Evolutionary conservation across 1,140 invertebrate species (phyloP).

Genomic region (Thereuonema tuberculata): DNA sequence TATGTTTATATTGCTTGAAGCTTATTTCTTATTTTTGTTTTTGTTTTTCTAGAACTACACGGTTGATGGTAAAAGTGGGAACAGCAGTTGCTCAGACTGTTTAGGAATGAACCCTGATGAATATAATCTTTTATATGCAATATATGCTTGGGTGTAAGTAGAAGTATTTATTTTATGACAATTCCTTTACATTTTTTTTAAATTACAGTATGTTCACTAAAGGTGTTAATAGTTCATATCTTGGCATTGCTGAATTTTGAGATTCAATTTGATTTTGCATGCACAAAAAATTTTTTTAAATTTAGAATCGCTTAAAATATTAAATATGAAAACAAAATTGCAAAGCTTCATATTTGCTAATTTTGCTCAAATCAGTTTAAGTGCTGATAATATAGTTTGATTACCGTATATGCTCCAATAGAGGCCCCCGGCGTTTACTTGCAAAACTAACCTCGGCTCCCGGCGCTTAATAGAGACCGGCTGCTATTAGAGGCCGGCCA

Average conservation of each 20-base stretch:
- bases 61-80: not conserved
- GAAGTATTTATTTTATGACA: not conserved
- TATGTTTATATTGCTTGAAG: not conserved
- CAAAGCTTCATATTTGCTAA: not conserved
- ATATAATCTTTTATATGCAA: conserved; percentile 35
- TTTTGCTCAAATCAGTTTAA: too few species aligned
- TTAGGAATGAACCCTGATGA: conserved; percentile 30
- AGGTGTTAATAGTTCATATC: not conserved
- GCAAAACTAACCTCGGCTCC: too few species aligned
- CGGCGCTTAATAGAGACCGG: too few species aligned
- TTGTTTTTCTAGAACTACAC: not conserved
- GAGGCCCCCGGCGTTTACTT: too few species aligned
- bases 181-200: not conserved
- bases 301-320: not conserved
- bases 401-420: too few species aligned
- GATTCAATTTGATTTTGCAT: not conserved
- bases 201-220: not conserved
- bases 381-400: too few species aligned
- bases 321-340: not conserved
- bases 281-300: not conserved
- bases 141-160: conserved; percentile 38
- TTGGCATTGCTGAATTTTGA: not conserved
- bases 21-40: not conserved
- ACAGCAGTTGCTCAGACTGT: conserved; percentile 32
- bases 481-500: too few species aligned